phyloP scores from a whole-genome alignment of 2,888 invertebrate species.

The Ennomos erosarius region DNA sequence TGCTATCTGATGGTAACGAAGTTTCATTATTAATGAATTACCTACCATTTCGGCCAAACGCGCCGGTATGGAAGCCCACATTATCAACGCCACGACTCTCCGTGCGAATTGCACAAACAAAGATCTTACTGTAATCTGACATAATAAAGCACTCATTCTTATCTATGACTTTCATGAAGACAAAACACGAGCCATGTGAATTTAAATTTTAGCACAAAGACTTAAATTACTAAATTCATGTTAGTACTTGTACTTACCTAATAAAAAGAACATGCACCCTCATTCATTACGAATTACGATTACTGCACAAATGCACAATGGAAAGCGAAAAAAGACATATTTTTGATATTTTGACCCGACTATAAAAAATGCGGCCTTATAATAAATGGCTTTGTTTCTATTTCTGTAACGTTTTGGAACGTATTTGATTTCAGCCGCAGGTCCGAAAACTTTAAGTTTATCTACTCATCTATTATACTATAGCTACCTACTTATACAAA shows the following conservation, averaged over 20 bases:
- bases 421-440: no score
- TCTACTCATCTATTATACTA: no score
- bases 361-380: no score
- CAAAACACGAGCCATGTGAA: constrained; percentile 13
- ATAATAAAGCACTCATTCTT: constrained; percentile 14
- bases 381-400: no score
- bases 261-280: no score
- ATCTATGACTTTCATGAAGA: constrained; percentile 4
- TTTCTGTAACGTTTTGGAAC: no score
- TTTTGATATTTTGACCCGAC: no score
- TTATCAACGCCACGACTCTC: neutral
- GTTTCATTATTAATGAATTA: constrained; percentile 17
- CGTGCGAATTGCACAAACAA: neutral
- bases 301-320: no score
- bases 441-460: no score
- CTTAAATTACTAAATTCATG: neutral
- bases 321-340: neutral
- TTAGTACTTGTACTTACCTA: neutral
- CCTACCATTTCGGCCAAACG: constrained; percentile 8
- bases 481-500: no score
- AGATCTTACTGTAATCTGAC: constrained; percentile 9
- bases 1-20: constrained; percentile 19
- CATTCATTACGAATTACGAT: no score
- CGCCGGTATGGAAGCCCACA: neutral
- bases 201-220: neutral